Evolutionary conservation across 2,888 invertebrate species (phyloP).

Genomic region (Agriopis marginaria): DNA sequence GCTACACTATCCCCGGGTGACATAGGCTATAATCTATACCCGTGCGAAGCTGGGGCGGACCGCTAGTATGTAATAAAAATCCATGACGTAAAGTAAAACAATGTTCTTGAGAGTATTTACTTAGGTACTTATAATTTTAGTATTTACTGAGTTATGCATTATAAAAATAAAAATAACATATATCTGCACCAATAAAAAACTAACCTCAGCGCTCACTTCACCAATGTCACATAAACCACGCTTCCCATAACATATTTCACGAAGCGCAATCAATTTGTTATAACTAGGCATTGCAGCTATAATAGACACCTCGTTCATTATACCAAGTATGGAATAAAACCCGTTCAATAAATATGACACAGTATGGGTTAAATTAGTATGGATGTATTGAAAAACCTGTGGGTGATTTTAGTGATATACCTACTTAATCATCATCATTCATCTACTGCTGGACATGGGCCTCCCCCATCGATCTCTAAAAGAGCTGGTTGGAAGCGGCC

Average conservation of each 20-base stretch:
- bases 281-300: conserved; percentile 33
- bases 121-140: not conserved
- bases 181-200: not conserved
- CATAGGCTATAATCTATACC: no score
- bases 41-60: no score
- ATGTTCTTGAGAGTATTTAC: not conserved
- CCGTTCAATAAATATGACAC: conserved; percentile 30
- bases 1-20: no score
- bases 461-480: no score
- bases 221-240: conserved; percentile 29
- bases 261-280: conserved; percentile 35
- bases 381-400: conserved; percentile 7
- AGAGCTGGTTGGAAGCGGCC: no score
- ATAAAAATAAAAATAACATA: no score
- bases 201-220: conserved; percentile 4
- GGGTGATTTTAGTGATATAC: conserved; percentile 7
- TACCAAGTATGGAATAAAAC: conserved; percentile 32
- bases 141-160: not conserved
- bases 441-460: no score
- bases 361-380: conserved; percentile 17
- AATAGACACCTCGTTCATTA: conserved; percentile 40
- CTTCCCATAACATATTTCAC: conserved; percentile 35
- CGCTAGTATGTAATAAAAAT: no score
- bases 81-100: no score
- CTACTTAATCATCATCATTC: not conserved